phyloP scores from a whole-genome alignment of 2,888 invertebrate species.

The Diogma glabrata region DNA sequence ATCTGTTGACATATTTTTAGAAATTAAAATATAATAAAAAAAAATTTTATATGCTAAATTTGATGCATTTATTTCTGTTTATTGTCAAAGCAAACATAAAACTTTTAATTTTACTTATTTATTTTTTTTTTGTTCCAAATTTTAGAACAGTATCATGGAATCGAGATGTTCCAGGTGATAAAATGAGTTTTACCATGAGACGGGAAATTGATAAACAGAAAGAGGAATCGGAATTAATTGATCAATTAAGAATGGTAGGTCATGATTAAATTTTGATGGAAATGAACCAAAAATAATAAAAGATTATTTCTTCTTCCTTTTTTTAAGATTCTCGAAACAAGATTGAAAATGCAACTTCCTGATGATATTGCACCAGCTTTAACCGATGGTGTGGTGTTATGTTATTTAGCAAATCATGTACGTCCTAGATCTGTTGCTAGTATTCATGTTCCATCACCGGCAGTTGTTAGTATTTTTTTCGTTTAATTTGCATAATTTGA shows the following conservation, averaged over 20 bases:
- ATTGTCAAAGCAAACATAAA: background rate
- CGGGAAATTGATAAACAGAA: conserved; percentile 83
- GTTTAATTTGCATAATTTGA: conserved; percentile 1
- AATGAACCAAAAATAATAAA: background rate
- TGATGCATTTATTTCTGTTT: too few relatives aligned
- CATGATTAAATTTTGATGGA: background rate
- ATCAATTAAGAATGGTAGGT: conserved; percentile 69
- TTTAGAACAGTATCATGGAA: conserved; percentile 52
- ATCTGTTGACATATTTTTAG: too few relatives aligned
- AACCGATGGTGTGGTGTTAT: conserved; percentile 85
- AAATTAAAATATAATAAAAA: too few relatives aligned
- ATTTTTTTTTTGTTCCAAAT: background rate
- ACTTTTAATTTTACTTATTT: background rate
- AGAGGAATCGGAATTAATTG: conserved; percentile 76
- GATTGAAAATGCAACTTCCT: conserved; percentile 82
- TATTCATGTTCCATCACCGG: conserved; percentile 89
- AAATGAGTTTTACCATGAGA: conserved; percentile 83
- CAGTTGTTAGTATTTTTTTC: conserved; percentile 53
- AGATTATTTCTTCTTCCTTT: conserved; percentile 4
- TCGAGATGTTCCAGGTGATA: conserved; percentile 56
- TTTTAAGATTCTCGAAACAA: conserved; percentile 72
- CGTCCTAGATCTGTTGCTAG: conserved; percentile 82
- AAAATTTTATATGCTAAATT: too few relatives aligned
- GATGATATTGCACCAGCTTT: conserved; percentile 73
- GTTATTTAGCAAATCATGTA: conserved; percentile 89